Evolutionary conservation across 2,888 invertebrate genomes (phyloP), one percentile per base, ranked within the genome.

Genomic region (Aleiodes leptofemur): DNA sequence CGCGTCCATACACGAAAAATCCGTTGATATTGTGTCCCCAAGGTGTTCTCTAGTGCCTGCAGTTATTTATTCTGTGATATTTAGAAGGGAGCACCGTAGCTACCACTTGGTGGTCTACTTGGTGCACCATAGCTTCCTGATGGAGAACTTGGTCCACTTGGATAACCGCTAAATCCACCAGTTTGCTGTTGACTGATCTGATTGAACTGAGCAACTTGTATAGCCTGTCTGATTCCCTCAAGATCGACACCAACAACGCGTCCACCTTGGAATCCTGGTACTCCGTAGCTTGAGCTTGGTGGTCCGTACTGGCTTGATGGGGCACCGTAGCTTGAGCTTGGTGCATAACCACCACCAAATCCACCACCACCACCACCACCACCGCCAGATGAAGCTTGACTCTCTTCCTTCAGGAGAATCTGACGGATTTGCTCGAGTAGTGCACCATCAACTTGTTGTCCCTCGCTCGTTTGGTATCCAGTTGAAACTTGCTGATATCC

Each of bases 121-220:
- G 86, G 87, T 66, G 90, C 92, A 34, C 90, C 90, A 83, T 90
- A 91, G 81, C 84, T 85, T 69, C 84, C 80, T 79, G 90, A 90
- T 11, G 90, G 90, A 70, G 88, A 90, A 77, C 91, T 38, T 90
- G 57, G 86, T 81, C 79, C 87, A 50, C 75, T 71, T n/a, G 74
- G 74, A 53, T 75, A 75, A 13, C 75, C 76, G 53, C 90, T 69
- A 5, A 66, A 70, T 38, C 48, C 14, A 48, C 66, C 51, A 51
- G 8, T 16, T 90, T 86, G 14, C 91, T 90, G 57, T 83, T 92
- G 90, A 89, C 91, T 91, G 80, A 91, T 90, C 90, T 96, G 95
- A 83, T 94, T 92, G 92, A 94, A 96, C 86, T 96, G 96, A 57
- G 96, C 96, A 79, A 96, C 96, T 89, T 96, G 96, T 90, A 96